phyloP scores from a whole-genome alignment of 2,888 invertebrate species.

The Microdon myrmicae region DNA sequence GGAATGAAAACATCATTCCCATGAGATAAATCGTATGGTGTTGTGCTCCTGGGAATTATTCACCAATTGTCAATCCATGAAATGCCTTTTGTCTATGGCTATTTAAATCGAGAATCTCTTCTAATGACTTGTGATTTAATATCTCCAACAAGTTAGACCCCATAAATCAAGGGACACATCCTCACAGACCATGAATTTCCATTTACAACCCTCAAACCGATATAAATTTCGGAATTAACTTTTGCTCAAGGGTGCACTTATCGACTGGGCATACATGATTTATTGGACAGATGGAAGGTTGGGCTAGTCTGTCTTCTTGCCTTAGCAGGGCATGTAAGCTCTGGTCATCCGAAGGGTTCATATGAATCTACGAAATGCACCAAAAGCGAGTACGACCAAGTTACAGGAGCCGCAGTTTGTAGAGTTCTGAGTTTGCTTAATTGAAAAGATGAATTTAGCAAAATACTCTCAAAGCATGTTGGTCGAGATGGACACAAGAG shows the following conservation, averaged over 20 bases:
- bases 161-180: conserved; percentile 30
- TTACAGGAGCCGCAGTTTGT: too few species aligned
- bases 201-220: conserved; percentile 16
- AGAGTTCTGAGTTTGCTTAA: conserved; percentile 26
- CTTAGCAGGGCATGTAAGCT: too few species aligned
- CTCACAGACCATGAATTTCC: conserved; percentile 3
- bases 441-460: conserved; percentile 39
- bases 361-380: too few species aligned
- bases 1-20: too few species aligned
- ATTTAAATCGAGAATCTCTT: conserved; percentile 27
- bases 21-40: too few species aligned
- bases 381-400: too few species aligned
- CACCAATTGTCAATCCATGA: too few species aligned
- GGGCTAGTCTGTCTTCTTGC: too few species aligned
- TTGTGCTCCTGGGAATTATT: too few species aligned
- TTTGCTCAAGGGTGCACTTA: conserved; percentile 38
- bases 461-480: conserved; percentile 26
- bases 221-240: conserved; percentile 37
- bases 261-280: conserved; percentile 35
- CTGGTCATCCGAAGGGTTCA: too few species aligned
- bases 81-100: too few species aligned
- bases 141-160: conserved; percentile 30
- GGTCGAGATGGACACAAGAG: too few species aligned
- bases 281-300: conserved; percentile 8
- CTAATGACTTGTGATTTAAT: conserved; percentile 29